These are phyloP conservation scores for Lasioglossum vierecki DNA, from an alignment of 2,888 invertebrate genomes.

Conservation along the genomic window DNA sequence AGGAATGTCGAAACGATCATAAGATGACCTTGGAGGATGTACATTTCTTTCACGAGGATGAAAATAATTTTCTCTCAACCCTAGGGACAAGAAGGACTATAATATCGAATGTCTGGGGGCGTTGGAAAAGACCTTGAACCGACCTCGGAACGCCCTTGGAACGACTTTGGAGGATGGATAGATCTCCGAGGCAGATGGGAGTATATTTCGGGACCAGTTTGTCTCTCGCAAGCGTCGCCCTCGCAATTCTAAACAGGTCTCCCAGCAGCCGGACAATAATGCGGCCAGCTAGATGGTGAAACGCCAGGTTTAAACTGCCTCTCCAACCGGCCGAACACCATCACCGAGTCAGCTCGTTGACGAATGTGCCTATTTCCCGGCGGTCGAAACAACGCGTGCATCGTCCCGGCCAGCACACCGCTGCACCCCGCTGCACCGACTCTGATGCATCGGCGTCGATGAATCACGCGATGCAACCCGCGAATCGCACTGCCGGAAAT, in stretches of 20 bases:
- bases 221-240: neutral
- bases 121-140: neutral
- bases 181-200: neutral
- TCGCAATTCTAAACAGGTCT: slow-evolving; percentile 1
- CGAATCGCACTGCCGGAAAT: slow-evolving; percentile 26
- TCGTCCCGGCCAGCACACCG: neutral
- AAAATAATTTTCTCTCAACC: no score
- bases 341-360: slow-evolving; percentile 29
- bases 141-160: neutral
- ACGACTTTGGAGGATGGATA: neutral
- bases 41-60: no score
- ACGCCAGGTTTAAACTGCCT: slow-evolving; percentile 15
- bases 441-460: slow-evolving; percentile 29
- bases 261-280: slow-evolving; percentile 12
- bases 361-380: slow-evolving; percentile 27
- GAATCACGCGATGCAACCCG: slow-evolving; percentile 23
- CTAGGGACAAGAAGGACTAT: neutral
- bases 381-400: slow-evolving; percentile 28
- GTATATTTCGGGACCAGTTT: neutral
- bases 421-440: neutral
- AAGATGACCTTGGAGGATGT: neutral
- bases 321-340: slow-evolving; percentile 28
- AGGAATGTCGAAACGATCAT: neutral
- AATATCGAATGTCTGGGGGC: no score
- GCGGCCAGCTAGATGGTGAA: slow-evolving; percentile 9